Evolutionary conservation across 2,113 vertebrate genomes (phyloP).

Genomic region (Ictalurus furcatus): DNA sequence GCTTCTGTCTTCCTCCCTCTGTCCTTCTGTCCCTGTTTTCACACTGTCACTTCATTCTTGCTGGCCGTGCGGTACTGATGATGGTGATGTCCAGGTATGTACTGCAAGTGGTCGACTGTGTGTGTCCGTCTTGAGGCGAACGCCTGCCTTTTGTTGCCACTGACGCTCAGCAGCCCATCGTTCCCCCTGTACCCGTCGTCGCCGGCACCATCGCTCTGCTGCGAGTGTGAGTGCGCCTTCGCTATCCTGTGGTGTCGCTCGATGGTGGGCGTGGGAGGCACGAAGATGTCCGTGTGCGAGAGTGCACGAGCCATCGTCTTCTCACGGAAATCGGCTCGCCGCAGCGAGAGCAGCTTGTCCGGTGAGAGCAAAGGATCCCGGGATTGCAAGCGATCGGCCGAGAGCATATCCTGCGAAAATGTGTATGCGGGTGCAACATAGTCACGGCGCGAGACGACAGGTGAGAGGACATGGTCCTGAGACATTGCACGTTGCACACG

Average conservation of each 20-base stretch:
- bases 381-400: slow-evolving; percentile 91
- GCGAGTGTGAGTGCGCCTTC: slow-evolving; percentile 91
- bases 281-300: slow-evolving; percentile 93
- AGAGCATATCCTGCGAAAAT: slow-evolving; percentile 88
- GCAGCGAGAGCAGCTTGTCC: slow-evolving; percentile 73
- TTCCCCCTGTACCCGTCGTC: slow-evolving; percentile 69
- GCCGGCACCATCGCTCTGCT: slow-evolving; percentile 77
- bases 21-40: slow-evolving; percentile 52
- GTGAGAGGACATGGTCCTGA: slow-evolving; percentile 94
- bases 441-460: slow-evolving; percentile 77
- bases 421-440: slow-evolving; percentile 81
- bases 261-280: slow-evolving; percentile 86
- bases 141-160: slow-evolving; percentile 89
- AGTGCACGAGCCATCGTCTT: slow-evolving; percentile 90
- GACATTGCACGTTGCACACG: slow-evolving; percentile 94
- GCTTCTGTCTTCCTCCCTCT: not conserved
- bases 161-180: slow-evolving; percentile 89
- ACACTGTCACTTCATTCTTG: slow-evolving; percentile 99
- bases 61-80: slow-evolving; percentile 91
- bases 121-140: slow-evolving; percentile 94
- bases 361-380: slow-evolving; percentile 96
- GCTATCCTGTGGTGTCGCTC: slow-evolving; percentile 93
- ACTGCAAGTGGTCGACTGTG: slow-evolving; percentile 96
- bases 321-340: slow-evolving; percentile 85
- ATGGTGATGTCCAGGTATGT: slow-evolving; percentile 88